phyloP scores from a whole-genome alignment of 2,113 vertebrate genomes.

The Peromyscus polionotus region DNA sequence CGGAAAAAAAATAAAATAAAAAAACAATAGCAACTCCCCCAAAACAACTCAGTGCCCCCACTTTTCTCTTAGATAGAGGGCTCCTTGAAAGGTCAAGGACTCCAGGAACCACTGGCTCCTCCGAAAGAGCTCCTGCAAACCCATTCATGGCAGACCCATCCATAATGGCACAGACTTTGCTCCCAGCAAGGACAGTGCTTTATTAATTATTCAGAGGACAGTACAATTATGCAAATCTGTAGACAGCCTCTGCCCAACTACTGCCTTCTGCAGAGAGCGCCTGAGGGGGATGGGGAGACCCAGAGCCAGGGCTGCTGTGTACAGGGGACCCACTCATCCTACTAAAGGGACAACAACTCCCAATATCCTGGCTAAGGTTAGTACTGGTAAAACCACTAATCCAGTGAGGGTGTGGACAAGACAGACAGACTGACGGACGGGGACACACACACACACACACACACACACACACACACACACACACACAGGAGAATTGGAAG shows the following conservation, averaged over 20 bases:
- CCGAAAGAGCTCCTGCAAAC: slow-evolving; percentile 68
- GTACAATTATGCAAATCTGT: slow-evolving; percentile 83
- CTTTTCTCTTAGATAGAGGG: not conserved
- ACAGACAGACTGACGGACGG: not conserved
- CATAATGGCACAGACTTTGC: slow-evolving; percentile 79
- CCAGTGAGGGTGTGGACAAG: not conserved
- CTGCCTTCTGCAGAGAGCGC: slow-evolving; percentile 72
- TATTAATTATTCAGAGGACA: slow-evolving; percentile 85
- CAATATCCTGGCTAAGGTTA: not conserved
- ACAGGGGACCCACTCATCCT: not conserved
- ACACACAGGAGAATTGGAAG: not conserved
- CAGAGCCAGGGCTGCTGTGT: slow-evolving; percentile 16
- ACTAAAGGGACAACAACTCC: not conserved
- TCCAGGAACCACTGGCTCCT: slow-evolving; percentile 25
- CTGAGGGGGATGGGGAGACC: slow-evolving; percentile 25
- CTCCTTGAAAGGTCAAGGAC: slow-evolving; percentile 27
- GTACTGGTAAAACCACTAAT: not conserved
- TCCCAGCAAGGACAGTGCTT: slow-evolving; percentile 84
- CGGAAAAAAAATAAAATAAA: no score
- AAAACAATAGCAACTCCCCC: not conserved
- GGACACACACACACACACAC: not conserved
- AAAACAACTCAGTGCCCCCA: not conserved
- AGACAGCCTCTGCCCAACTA: slow-evolving; percentile 56
- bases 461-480: not conserved
- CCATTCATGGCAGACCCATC: slow-evolving; percentile 64